These are phyloP conservation scores for Phorcus lineatus DNA, from an alignment of 2,888 invertebrate genomes.

Conservation along the genomic window DNA sequence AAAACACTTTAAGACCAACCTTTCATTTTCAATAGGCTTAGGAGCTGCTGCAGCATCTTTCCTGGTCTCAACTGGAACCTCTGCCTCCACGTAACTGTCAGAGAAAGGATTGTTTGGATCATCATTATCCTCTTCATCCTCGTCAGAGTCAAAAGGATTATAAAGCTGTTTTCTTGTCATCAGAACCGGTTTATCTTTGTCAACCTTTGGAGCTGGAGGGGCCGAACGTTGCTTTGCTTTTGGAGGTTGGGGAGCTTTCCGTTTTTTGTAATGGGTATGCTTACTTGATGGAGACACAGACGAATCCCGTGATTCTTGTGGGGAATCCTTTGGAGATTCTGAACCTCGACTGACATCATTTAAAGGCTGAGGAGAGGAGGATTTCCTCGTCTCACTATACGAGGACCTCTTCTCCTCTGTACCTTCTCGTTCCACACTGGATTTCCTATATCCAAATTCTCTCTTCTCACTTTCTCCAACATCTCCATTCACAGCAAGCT, in stretches of 20 bases:
- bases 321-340: neutral
- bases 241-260: neutral
- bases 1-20: too few species aligned
- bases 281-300: neutral
- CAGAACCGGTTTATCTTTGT: constrained; percentile 73
- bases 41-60: neutral
- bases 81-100: constrained; percentile 4
- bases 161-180: constrained; percentile 91
- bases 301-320: neutral
- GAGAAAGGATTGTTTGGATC: neutral
- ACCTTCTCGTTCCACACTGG: too few species aligned
- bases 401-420: neutral
- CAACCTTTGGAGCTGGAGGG: constrained; percentile 25
- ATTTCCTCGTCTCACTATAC: neutral
- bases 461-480: neutral
- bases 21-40: too few species aligned
- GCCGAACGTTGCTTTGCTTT: constrained; percentile 20
- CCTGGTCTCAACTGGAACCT: neutral
- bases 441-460: too few species aligned
- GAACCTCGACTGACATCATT: neutral
- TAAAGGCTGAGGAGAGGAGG: neutral
- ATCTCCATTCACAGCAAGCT: neutral
- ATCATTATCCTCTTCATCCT: constrained; percentile 78
- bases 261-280: neutral
- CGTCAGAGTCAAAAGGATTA: constrained; percentile 93